Evolutionary conservation across 1,140 invertebrate genomes (phyloP), one percentile per base, ranked within the genome.

Genomic region (Drosophila seguyi): DNA sequence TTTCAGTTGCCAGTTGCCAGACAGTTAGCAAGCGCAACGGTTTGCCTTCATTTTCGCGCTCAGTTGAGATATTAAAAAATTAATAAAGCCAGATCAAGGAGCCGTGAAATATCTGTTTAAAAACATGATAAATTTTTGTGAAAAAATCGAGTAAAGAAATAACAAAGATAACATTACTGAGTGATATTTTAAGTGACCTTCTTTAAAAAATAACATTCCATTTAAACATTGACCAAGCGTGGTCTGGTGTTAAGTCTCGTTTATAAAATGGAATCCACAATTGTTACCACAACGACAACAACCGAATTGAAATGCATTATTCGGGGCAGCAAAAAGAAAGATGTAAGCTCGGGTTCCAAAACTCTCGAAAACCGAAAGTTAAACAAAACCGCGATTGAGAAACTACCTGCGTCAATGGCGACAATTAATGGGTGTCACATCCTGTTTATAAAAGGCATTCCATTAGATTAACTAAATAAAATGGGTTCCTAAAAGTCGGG

Each of bases 1-100:
- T 62, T 83, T 81, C 27, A 85, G 68, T 85, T 86, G 79, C 74
- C 73, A 79, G 62, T 87, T 90, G 79, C 85, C 77, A 80, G 63
- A 22, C 56, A 75, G 77, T 59, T 68, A 45, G 57, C 81, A 38
- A 81, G 48, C 65, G 80, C 65, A 90, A 78, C 81, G 65, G 84
- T 90, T 79, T 75, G 42, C 45, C 50, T 41, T 27, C 7, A 39
- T 13, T 63, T 53, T 18, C 53, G 47, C 55, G 56, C 50, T 78
- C 68, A 72, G 68, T 62, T 59, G 20, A 68, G 13, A 16, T 36
- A 16, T 22, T 16, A 11, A 38, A 53, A 22, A 16, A n/a, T 4
- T 20, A 38, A 16, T 22, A 22, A 45, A 71, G 59, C 22, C 11
- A 47, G 31, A 22, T 38, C 38, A 76, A 59, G 41, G 47, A 76